Percentiles rank a stretch among this genome's conserved stretches.
Conservation (phyloP, 1,140 invertebrate species). For the Homalodisca vitripennis region DNA sequence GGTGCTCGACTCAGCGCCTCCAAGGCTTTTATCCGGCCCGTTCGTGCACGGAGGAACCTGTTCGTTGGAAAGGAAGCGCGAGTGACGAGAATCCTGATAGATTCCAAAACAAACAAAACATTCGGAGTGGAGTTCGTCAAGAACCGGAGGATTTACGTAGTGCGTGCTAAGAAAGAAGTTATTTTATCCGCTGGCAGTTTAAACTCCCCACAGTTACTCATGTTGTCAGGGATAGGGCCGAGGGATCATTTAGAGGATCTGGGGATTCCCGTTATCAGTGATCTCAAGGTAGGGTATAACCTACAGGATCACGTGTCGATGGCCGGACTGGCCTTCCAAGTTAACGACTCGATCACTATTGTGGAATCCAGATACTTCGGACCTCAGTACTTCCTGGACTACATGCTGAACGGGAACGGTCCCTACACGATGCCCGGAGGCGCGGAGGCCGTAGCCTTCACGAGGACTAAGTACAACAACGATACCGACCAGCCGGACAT, state of each 20-base stretch:
- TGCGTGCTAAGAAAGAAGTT: constrained; percentile 61
- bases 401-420: constrained; percentile 45
- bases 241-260: constrained; percentile 63
- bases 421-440: constrained; percentile 48
- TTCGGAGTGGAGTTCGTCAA: constrained; percentile 65
- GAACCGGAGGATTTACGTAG: constrained; percentile 49
- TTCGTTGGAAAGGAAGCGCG: constrained; percentile 64
- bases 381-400: constrained; percentile 58
- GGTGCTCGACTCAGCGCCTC: constrained; percentile 64
- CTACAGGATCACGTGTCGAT: constrained; percentile 68
- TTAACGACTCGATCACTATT: constrained; percentile 55
- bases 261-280: constrained; percentile 62
- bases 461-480: constrained; percentile 53
- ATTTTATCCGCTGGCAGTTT: constrained; percentile 66
- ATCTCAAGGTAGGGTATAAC: constrained; percentile 46
- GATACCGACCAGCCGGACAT: constrained; percentile 60
- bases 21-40: constrained; percentile 58
- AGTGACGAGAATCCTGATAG: constrained; percentile 65
- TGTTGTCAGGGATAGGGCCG: constrained; percentile 75
- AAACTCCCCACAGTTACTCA: constrained; percentile 66
- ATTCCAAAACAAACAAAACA: constrained; percentile 57
- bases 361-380: constrained; percentile 61
- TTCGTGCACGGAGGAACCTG: constrained; percentile 62
- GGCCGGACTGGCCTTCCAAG: constrained; percentile 52
- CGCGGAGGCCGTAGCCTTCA: constrained; percentile 49